Evolutionary conservation across 2,888 invertebrate species (phyloP), one percentile per base, ranked within the genome.

Genomic region (Drosophila colorata): DNA sequence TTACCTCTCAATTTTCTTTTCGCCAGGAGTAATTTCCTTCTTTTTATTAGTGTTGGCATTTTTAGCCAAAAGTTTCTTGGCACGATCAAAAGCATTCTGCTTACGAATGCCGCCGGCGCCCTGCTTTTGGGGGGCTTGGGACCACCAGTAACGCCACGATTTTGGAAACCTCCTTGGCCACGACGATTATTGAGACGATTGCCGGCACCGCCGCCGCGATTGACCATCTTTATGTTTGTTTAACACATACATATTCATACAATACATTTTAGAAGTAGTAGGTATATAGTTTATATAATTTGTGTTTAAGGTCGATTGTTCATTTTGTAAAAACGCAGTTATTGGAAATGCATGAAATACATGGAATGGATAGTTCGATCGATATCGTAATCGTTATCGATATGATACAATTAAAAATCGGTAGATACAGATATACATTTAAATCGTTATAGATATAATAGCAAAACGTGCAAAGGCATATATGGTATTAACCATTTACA

Each of bases 1-100:
- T 92, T 92, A 92, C 92, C 92, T 92, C 92, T 92, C 92, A 86
- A 87, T 90, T 91, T 92, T 92, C 84, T 92, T 92, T 88, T 92
- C 92, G 90, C 91, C 92, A 91, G 92, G 90, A 92, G 92, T 88
- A 90, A 91, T 90, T 92, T 92, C 92, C 92, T 92, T 92, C 90
- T 92, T 92, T 91, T 92, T 92, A 91, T 91, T 92, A 78, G 80
- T 80, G 83, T 88, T 90, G 91, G 92, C 91, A 92, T 92, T 92
- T 91, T 92, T 92, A 89, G 92, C 92, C 92, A 92, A 91, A 92
- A 92, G 91, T 92, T 92, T 92, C 91, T 92, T 92, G 88, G 92
- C 92, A 91, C 92, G 92, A 92, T 92, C 92, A 90, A 92, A 92
- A 88, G 92, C 91, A 91, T 92, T 92, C 90, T 92, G 92, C 90